Evolutionary conservation across 2,888 invertebrate genomes (phyloP).

Genomic region (Volucella zonaria): DNA sequence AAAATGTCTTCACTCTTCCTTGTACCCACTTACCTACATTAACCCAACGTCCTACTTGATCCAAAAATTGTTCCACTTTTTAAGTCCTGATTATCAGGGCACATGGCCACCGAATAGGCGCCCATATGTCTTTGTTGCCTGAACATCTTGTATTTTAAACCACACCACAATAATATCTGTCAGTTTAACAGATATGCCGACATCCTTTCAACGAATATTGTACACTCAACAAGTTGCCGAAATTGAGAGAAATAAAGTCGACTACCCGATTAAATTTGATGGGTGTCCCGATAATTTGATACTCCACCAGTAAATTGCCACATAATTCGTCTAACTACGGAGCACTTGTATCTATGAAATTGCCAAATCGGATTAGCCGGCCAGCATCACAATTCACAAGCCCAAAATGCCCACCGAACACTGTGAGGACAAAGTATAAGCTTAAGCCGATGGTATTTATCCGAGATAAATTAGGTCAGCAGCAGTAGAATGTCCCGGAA

Average conservation of each 20-base stretch:
- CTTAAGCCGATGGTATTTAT: conserved; percentile 22
- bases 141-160: conserved; percentile 1
- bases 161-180: not conserved
- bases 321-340: conserved; percentile 54
- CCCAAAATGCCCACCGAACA: conserved; percentile 1
- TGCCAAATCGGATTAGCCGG: conserved; percentile 59
- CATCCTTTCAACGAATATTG: conserved; percentile 12
- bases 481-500: not conserved
- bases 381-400: conserved; percentile 7
- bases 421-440: not conserved
- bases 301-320: conserved; percentile 59
- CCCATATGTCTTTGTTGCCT: not conserved
- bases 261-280: conserved; percentile 51
- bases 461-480: conserved; percentile 54
- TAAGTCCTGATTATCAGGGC: too few relatives aligned
- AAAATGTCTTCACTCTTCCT: too few relatives aligned
- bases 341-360: conserved; percentile 34
- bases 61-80: too few relatives aligned
- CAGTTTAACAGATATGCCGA: conserved; percentile 14
- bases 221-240: conserved; percentile 58
- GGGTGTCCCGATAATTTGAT: conserved; percentile 61
- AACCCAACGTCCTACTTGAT: too few relatives aligned
- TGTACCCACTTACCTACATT: too few relatives aligned
- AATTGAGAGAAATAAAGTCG: conserved; percentile 51
- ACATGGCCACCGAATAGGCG: too few relatives aligned